Conservation (phyloP, 2,113 vertebrate genomes). For the Thomomys bottae region DNA sequence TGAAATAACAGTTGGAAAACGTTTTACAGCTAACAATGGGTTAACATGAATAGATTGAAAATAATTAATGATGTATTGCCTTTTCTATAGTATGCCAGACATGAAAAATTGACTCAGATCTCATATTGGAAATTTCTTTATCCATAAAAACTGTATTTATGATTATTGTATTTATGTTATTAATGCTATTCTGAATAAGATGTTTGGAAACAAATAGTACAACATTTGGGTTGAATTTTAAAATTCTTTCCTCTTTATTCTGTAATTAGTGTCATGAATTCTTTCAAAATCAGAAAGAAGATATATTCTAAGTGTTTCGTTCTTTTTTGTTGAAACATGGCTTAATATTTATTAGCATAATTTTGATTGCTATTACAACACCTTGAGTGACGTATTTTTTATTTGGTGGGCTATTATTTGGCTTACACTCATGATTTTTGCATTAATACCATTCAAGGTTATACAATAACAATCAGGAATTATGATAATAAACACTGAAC, state of each 20-base stretch:
- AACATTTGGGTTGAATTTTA: background rate
- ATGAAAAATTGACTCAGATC: background rate
- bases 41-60: conserved; percentile 21
- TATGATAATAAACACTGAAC: conserved; percentile 83
- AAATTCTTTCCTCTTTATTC: background rate
- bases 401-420: conserved; percentile 74
- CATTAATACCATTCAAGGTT: conserved; percentile 75
- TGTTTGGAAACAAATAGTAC: conserved; percentile 66
- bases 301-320: conserved; percentile 68
- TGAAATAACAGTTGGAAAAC: conserved; percentile 16
- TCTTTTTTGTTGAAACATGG: conserved; percentile 75
- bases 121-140: conserved; percentile 43
- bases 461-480: conserved; percentile 80
- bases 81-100: background rate
- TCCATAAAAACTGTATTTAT: conserved; percentile 29
- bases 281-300: conserved; percentile 71
- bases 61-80: background rate
- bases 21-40: background rate
- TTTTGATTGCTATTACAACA: conserved; percentile 74
- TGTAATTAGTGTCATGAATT: conserved; percentile 59
- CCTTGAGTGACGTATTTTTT: conserved; percentile 75
- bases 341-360: conserved; percentile 82
- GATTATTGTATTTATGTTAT: background rate
- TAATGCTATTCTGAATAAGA: conserved; percentile 10
- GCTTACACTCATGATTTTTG: conserved; percentile 73